Percentiles rank a stretch among this genome's conserved stretches.
Conservation (phyloP, 2,797 vertebrate species). For the Mus caroli region DNA sequence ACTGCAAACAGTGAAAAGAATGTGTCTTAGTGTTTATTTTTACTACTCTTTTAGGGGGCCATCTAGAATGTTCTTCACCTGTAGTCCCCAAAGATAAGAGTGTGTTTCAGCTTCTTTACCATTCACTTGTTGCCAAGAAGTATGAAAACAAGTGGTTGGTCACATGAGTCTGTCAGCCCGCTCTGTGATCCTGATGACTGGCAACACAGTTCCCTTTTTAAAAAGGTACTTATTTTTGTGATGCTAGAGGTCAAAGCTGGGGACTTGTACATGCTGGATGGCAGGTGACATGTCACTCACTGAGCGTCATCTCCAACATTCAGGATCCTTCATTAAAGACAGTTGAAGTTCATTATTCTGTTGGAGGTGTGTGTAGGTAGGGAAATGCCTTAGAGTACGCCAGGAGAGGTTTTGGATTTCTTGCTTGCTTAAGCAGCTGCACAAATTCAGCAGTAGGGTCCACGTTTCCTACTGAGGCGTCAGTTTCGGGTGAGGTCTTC, state of each 20-base stretch:
- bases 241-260: not conserved
- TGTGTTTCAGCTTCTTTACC: not conserved
- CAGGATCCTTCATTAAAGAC: not conserved
- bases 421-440: not conserved
- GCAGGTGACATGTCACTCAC: not conserved
- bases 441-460: not conserved
- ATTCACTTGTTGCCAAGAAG: not conserved
- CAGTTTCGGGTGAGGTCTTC: not conserved
- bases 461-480: not conserved
- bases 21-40: not conserved
- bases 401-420: not conserved
- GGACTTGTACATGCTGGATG: not conserved
- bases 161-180: not conserved
- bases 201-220: not conserved
- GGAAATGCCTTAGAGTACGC: not conserved
- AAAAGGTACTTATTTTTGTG: not conserved
- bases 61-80: not conserved
- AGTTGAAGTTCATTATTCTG: not conserved
- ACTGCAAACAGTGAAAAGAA: not conserved
- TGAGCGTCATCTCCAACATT: not conserved
- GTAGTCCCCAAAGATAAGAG: not conserved
- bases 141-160: not conserved
- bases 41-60: not conserved
- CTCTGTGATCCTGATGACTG: not conserved
- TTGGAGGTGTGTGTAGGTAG: not conserved